These are phyloP conservation scores for Nansenia antarctica DNA, from an alignment of 2,113 vertebrate species.

Conservation along the genomic window DNA sequence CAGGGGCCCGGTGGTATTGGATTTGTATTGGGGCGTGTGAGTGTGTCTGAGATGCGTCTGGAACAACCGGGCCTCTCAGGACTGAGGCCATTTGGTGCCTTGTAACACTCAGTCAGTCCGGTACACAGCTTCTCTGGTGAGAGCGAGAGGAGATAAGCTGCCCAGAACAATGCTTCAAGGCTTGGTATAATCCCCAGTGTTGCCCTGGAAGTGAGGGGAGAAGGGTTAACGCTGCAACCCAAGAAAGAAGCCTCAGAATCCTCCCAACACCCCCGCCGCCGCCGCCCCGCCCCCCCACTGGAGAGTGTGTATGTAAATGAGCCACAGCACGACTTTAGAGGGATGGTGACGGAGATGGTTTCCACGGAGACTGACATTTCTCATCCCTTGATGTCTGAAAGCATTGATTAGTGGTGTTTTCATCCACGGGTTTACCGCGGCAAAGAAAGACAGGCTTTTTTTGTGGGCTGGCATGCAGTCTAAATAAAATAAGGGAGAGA, in stretches of 20 bases:
- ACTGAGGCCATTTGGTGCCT: conserved; percentile 24
- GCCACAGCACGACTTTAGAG: conserved; percentile 12
- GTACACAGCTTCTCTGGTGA: background rate
- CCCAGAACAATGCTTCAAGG: conserved; percentile 44
- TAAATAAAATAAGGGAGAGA: conserved; percentile 31
- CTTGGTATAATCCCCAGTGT: background rate
- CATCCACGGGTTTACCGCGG: conserved; percentile 24
- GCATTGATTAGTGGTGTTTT: conserved; percentile 47
- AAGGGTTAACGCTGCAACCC: background rate
- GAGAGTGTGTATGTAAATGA: conserved; percentile 31
- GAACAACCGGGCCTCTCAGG: conserved; percentile 9
- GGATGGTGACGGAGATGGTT: conserved; percentile 44
- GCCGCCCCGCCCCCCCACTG: too few species aligned
- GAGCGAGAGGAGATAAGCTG: conserved; percentile 47
- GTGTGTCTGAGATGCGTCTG: conserved; percentile 29
- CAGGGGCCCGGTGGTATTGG: conserved; percentile 20
- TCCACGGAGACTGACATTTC: conserved; percentile 36
- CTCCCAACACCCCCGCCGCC: conserved; percentile 29
- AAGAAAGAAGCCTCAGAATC: background rate
- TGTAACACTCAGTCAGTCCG: conserved; percentile 45
- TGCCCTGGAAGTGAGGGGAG: too few species aligned
- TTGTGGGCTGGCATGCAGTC: background rate
- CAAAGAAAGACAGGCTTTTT: conserved; percentile 7
- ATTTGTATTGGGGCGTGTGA: conserved; percentile 32
- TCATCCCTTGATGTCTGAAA: conserved; percentile 43